Conservation (phyloP, 1,140 invertebrate genomes). For the Charaxes varanes region DNA sequence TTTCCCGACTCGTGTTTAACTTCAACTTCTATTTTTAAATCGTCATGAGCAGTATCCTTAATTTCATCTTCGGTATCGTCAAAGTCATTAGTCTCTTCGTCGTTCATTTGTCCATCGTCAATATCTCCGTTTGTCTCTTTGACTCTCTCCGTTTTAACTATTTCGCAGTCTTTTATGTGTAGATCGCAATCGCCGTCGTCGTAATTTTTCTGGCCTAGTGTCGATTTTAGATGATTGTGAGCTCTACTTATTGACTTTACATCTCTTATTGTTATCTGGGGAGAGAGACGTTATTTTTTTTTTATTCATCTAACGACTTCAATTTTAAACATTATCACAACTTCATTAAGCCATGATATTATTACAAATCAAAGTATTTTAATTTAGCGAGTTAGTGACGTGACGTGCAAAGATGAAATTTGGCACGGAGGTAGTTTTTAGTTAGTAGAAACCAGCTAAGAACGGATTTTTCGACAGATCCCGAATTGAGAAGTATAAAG, state of each 20-base stretch:
- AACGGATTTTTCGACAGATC: too few relatives aligned
- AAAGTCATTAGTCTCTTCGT: conserved; percentile 3
- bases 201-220: conserved; percentile 16
- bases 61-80: conserved; percentile 15
- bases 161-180: conserved; percentile 13
- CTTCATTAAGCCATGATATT: too few relatives aligned
- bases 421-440: too few relatives aligned
- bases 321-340: too few relatives aligned
- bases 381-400: too few relatives aligned
- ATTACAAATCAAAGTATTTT: too few relatives aligned
- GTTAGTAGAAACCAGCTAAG: too few relatives aligned
- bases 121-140: conserved; percentile 7
- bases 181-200: conserved; percentile 26
- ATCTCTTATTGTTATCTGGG: conserved; percentile 44
- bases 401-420: too few relatives aligned
- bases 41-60: conserved; percentile 9
- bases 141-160: conserved; percentile 14
- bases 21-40: conserved; percentile 15
- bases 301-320: too few relatives aligned
- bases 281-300: conserved; percentile 2
- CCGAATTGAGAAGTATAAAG: too few relatives aligned
- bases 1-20: conserved; percentile 34
- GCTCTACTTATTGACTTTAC: conserved; percentile 38
- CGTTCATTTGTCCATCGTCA: conserved; percentile 11
- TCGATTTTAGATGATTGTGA: conserved; percentile 24